phyloP scores from a whole-genome alignment of 2,113 vertebrate species.

The Cheirogaleus medius region DNA sequence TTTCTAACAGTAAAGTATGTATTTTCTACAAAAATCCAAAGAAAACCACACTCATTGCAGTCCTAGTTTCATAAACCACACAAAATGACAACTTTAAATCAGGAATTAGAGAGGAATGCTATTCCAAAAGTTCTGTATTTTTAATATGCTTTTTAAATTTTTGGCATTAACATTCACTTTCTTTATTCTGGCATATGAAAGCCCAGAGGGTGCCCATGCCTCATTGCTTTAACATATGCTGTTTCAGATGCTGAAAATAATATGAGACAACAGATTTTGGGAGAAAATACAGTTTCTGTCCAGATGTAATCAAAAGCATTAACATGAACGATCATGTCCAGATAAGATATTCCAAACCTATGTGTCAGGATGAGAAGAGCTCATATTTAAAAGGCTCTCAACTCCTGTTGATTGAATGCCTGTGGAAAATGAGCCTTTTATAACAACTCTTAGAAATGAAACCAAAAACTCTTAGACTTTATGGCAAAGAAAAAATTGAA shows the following conservation, averaged over 20 bases:
- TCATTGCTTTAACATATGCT: constrained; percentile 63
- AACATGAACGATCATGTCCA: neutral
- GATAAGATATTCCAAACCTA: neutral
- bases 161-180: constrained; percentile 53
- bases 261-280: neutral
- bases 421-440: neutral
- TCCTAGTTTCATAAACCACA: neutral
- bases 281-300: neutral
- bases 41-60: neutral
- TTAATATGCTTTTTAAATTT: neutral
- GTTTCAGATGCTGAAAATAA: constrained; percentile 36
- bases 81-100: neutral
- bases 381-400: neutral
- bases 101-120: neutral
- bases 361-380: neutral
- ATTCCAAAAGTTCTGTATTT: neutral
- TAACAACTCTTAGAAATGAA: neutral
- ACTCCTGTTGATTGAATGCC: neutral
- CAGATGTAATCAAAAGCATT: constrained; percentile 30
- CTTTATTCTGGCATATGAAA: constrained; percentile 40
- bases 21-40: neutral
- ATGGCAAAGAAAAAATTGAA: neutral
- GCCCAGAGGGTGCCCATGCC: neutral
- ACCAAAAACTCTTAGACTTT: neutral
- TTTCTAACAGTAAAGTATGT: neutral